These are phyloP conservation scores for Ceuthmochares aereus DNA, from an alignment of 2,113 vertebrate genomes.

Conservation along the genomic window DNA sequence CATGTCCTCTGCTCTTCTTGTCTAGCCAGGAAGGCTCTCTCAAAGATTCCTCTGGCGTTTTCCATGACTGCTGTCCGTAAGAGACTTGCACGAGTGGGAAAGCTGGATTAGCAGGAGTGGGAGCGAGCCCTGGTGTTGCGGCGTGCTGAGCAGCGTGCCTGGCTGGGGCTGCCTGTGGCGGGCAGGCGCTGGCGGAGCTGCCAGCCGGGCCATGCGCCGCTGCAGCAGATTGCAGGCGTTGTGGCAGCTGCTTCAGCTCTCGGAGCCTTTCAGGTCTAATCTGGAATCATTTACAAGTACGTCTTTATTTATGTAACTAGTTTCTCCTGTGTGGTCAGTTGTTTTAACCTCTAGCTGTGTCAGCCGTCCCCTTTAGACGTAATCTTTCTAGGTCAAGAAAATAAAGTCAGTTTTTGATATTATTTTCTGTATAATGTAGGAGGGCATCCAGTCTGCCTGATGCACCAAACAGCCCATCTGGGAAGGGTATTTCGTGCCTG, in stretches of 20 bases:
- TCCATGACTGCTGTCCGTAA: fast-evolving
- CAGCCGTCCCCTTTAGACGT: background rate
- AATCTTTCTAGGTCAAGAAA: background rate
- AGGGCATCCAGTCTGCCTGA: background rate
- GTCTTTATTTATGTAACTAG: background rate
- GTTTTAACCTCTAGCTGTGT: background rate
- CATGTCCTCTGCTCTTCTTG: fast-evolving
- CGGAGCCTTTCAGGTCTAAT: background rate
- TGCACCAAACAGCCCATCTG: fast-evolving
- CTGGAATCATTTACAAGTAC: background rate
- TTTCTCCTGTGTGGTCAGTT: background rate
- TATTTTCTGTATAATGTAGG: fast-evolving
- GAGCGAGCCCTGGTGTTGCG: background rate
- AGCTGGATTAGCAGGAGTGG: no score
- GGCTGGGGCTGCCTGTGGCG: background rate
- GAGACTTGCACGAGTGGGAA: fast-evolving
- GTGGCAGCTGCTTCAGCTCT: fast-evolving
- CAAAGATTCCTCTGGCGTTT: background rate
- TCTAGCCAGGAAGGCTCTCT: background rate
- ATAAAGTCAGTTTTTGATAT: background rate
- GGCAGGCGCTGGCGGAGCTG: fast-evolving
- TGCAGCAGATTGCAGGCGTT: background rate
- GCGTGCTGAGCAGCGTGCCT: no score
- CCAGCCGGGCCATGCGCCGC: background rate
- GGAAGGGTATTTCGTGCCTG: fast-evolving